Percentiles rank a stretch among this genome's conserved stretches.
These are phyloP conservation scores for Drepana falcataria DNA, from an alignment of 2,888 invertebrate species.

Conservation along the genomic window DNA sequence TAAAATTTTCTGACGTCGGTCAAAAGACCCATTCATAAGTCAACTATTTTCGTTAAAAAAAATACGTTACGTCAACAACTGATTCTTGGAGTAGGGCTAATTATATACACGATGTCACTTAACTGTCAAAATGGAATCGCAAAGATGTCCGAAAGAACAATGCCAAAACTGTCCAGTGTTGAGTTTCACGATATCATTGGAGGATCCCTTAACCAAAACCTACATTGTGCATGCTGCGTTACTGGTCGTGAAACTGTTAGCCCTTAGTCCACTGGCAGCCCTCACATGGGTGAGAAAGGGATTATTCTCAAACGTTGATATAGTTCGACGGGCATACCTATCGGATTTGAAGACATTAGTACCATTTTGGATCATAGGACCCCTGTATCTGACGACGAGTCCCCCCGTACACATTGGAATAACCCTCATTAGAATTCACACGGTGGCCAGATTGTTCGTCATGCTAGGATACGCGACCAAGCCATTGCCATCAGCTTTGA, in stretches of 20 bases:
- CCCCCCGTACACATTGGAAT: conserved; percentile 25
- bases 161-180: conserved; percentile 5
- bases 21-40: no score
- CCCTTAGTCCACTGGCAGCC: conserved; percentile 42
- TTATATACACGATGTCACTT: no score
- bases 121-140: not conserved
- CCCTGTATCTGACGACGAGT: conserved; percentile 41
- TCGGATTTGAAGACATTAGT: conserved; percentile 48
- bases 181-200: conserved; percentile 32
- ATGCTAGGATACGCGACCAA: conserved; percentile 38
- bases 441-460: conserved; percentile 30
- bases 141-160: not conserved
- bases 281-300: conserved; percentile 46
- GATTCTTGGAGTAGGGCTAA: no score
- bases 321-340: conserved; percentile 43
- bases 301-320: conserved; percentile 32
- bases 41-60: no score
- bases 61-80: no score
- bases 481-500: conserved; percentile 29
- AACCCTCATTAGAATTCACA: conserved; percentile 37
- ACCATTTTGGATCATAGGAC: conserved; percentile 51
- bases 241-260: conserved; percentile 40
- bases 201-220: conserved; percentile 35
- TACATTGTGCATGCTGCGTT: conserved; percentile 50
- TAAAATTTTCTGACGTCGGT: no score